Evolutionary conservation across 2,113 vertebrate genomes (phyloP).

Genomic region (Lichenostomus cassidix): DNA sequence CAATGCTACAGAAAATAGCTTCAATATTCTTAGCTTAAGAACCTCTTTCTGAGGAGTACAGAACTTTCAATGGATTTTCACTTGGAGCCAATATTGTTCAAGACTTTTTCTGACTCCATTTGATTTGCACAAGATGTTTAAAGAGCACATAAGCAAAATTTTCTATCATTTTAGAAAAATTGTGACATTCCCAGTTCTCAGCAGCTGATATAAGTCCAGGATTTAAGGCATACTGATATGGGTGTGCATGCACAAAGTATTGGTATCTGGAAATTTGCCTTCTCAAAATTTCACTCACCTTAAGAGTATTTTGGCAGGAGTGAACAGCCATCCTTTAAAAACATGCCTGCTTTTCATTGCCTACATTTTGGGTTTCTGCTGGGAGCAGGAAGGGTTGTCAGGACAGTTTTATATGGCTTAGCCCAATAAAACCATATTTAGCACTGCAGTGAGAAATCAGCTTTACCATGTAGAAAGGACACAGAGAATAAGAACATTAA

Average conservation of each 20-base stretch:
- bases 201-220: background rate
- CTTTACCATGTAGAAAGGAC: background rate
- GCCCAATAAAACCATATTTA: background rate
- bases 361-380: background rate
- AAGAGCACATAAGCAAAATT: background rate
- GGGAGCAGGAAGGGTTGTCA: background rate
- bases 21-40: background rate
- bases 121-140: background rate
- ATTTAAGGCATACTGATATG: background rate
- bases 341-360: background rate
- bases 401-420: background rate
- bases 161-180: background rate
- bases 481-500: background rate
- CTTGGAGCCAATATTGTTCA: background rate
- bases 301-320: background rate
- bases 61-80: background rate
- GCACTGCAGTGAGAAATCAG: background rate
- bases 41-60: background rate
- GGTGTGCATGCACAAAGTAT: fast-evolving
- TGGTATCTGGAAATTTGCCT: background rate
- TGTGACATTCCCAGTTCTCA: background rate
- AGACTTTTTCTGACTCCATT: background rate
- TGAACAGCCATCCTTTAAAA: background rate
- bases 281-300: background rate
- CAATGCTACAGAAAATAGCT: background rate